Conservation (phyloP, 1,140 invertebrate genomes). For the Bombus difficillimus region DNA sequence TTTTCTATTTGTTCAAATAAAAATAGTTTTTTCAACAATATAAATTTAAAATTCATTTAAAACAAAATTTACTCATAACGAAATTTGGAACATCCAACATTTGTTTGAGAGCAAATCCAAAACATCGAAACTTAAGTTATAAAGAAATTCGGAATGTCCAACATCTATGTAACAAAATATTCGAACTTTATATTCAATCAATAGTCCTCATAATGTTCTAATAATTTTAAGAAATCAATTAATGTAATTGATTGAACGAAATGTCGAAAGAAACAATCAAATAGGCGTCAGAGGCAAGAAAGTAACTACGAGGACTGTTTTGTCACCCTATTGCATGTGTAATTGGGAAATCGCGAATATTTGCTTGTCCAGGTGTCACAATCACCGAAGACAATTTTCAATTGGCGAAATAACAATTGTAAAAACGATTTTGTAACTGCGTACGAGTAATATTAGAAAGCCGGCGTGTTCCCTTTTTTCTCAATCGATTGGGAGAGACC, state of each 20-base stretch:
- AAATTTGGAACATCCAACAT: too few species aligned
- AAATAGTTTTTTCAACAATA: too few species aligned
- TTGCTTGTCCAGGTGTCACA: slow-evolving; percentile 3
- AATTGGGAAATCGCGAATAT: slow-evolving; percentile 16
- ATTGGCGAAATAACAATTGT: slow-evolving; percentile 33
- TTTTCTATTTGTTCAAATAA: background rate
- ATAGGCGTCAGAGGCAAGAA: background rate
- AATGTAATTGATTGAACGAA: background rate
- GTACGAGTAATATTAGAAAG: slow-evolving; percentile 54
- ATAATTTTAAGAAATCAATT: background rate
- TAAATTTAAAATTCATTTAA: too few species aligned
- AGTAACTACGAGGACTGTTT: background rate
- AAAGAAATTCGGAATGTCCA: too few species aligned
- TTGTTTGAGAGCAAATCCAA: too few species aligned
- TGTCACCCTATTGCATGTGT: slow-evolving; percentile 10
- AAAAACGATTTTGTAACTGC: slow-evolving; percentile 46
- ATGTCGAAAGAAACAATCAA: too few species aligned
- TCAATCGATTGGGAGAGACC: slow-evolving; percentile 22
- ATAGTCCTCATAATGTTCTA: background rate
- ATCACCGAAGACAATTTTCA: slow-evolving; percentile 31
- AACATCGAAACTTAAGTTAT: too few species aligned
- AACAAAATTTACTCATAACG: too few species aligned
- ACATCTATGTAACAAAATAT: too few species aligned
- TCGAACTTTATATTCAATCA: too few species aligned
- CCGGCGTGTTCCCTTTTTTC: background rate